phyloP scores from a whole-genome alignment of 2,113 vertebrate species.

The Paraplagusia blochii region DNA sequence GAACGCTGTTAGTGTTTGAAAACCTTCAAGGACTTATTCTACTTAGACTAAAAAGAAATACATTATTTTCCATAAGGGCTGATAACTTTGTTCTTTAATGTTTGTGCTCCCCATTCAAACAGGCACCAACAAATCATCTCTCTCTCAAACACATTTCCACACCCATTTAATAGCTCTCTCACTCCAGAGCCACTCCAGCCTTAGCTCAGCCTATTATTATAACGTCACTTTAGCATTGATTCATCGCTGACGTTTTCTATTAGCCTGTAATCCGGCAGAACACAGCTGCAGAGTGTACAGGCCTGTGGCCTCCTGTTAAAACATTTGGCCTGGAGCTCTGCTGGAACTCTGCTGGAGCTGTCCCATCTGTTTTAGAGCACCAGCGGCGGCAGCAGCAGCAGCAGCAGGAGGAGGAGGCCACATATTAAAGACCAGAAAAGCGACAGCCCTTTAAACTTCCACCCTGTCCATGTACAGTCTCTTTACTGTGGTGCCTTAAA shows the following conservation, averaged over 20 bases:
- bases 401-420: too few relatives aligned
- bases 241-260: conserved; percentile 54
- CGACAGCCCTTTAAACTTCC: conserved; percentile 33
- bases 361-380: conserved; percentile 66
- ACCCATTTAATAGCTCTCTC: conserved; percentile 13
- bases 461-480: conserved; percentile 26
- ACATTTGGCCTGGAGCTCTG: conserved; percentile 48
- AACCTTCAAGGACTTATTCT: too few relatives aligned
- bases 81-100: too few relatives aligned
- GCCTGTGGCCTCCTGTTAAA: conserved; percentile 45
- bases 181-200: conserved; percentile 22
- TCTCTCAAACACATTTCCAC: neutral
- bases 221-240: conserved; percentile 54
- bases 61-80: too few relatives aligned
- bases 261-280: conserved; percentile 52
- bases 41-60: too few relatives aligned
- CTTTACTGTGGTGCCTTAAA: conserved; percentile 59
- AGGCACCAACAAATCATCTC: neutral
- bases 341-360: conserved; percentile 44
- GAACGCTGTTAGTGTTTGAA: too few relatives aligned
- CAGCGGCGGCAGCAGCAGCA: too few relatives aligned
- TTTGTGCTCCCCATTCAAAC: neutral
- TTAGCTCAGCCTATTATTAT: conserved; percentile 43
- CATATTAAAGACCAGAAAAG: conserved; percentile 55
- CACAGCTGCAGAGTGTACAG: conserved; percentile 52